Percentiles rank a stretch among this genome's conserved stretches.
phyloP scores from a whole-genome alignment of 2,113 vertebrate genomes.

The Rhombomys opimus region DNA sequence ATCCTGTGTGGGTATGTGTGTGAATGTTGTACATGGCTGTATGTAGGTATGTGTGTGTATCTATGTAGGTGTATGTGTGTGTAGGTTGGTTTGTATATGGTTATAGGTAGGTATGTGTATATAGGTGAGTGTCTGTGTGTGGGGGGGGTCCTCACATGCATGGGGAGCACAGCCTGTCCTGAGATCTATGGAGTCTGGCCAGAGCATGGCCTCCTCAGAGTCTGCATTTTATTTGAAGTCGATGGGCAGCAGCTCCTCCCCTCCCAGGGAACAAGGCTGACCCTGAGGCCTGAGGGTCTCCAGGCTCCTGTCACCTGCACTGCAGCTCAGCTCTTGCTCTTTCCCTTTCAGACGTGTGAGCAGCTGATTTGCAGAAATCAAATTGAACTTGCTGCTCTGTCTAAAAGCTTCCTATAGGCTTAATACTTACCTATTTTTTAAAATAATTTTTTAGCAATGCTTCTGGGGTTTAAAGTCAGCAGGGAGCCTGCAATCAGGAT shows the following conservation, averaged over 20 bases:
- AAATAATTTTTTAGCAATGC: conserved; percentile 51
- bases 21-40: background rate
- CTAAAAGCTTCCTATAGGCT: conserved; percentile 47
- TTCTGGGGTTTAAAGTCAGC: conserved; percentile 51
- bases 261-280: background rate
- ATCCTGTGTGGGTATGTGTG: background rate
- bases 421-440: conserved; percentile 49
- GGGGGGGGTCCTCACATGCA: background rate
- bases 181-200: background rate
- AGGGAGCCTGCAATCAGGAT: conserved; percentile 24
- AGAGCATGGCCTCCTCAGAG: background rate
- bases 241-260: background rate
- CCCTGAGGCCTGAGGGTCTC: fast-evolving
- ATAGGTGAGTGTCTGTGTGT: background rate
- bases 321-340: fast-evolving
- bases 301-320: fast-evolving
- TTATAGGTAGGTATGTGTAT: background rate
- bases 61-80: background rate
- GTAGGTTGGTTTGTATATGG: background rate
- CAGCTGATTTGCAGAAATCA: conserved; percentile 49
- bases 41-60: background rate
- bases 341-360: background rate
- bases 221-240: background rate
- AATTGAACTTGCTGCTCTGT: conserved; percentile 28
- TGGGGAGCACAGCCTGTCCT: background rate